Conservation (phyloP, 1,140 invertebrate genomes). For the Cydia amplana region DNA sequence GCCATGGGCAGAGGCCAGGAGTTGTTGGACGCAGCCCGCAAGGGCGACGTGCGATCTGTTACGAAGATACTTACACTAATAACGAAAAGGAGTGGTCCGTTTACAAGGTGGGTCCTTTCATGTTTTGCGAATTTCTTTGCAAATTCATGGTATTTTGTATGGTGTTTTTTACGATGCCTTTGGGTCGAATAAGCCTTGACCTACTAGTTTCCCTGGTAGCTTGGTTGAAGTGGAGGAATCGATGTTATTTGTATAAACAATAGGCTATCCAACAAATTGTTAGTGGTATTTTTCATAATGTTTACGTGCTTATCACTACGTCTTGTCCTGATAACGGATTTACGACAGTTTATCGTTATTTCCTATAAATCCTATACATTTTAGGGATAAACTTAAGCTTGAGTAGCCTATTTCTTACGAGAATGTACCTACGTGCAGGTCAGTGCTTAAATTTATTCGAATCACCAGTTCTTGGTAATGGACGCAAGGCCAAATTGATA, state of each 20-base stretch:
- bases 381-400: not conserved
- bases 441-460: constrained; percentile 4
- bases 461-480: constrained; percentile 23
- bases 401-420: not conserved
- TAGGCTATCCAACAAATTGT: constrained; percentile 37
- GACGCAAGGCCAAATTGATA: constrained; percentile 36
- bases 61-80: constrained; percentile 94
- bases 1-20: constrained; percentile 97
- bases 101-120: constrained; percentile 89
- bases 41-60: constrained; percentile 92
- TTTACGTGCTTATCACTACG: constrained; percentile 45
- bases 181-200: too few relatives aligned
- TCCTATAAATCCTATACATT: constrained; percentile 7
- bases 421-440: not conserved
- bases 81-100: constrained; percentile 94
- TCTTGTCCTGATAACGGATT: constrained; percentile 32
- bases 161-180: not conserved
- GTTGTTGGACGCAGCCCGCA: constrained; percentile 95
- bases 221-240: not conserved
- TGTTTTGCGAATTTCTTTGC: constrained; percentile 48
- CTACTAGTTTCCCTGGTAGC: not conserved
- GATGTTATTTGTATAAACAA: constrained; percentile 25
- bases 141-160: not conserved
- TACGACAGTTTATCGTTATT: constrained; percentile 15
- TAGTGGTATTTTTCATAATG: constrained; percentile 42